Base-by-base conservation (phyloP, 2,113 vertebrate species). In the Trichomycterus rosablanca region DNA sequence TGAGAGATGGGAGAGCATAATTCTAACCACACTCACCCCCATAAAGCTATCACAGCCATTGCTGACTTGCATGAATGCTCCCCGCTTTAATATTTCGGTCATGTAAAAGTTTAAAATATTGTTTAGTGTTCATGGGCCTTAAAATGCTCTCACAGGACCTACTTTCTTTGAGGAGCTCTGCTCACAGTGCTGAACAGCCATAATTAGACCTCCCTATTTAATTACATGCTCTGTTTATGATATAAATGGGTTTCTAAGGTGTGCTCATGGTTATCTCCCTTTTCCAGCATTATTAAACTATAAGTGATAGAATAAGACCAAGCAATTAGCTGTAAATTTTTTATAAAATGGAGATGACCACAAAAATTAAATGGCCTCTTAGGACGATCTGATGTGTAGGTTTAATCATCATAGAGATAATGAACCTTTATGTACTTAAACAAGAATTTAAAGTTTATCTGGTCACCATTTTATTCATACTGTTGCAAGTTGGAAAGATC, bases 41-140 rank as follows among this genome's bases (percentile, higher is more conserved):
- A 70, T 79, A 78, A 79, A 81, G 70, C 67, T 45, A 73, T 63
- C 74, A 70, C 57, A 61, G 46, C 65, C 55, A 63, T 45, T 39
- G 70, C 63, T 79, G 68, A 81, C 80, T 80, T 77, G 75, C 76
- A 75, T 80, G 61, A 68, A 58, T 62, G 51, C 58, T 66, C 60
- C 34, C 14, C 12, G 53, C 30, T 40, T 72, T 58, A 61, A 71
- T 68, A 63, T 52, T 67, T 71, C 32, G 32, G 37, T 40, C 43
- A 35, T 50, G 74, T 68, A 42, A 55, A 54, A 48, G 44, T 11
- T 35, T 26, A 56, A 40, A 63, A 62, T 58, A 51, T 43, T 46
- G 59, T 68, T 32, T 70, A 42, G 30, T 24, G 39, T 60, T 57
- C 59, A 28, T 45, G 34, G 19, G 11, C 20, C 52, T 23, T 26